phyloP scores from a whole-genome alignment of 2,113 vertebrate genomes.

The Podarcis muralis region DNA sequence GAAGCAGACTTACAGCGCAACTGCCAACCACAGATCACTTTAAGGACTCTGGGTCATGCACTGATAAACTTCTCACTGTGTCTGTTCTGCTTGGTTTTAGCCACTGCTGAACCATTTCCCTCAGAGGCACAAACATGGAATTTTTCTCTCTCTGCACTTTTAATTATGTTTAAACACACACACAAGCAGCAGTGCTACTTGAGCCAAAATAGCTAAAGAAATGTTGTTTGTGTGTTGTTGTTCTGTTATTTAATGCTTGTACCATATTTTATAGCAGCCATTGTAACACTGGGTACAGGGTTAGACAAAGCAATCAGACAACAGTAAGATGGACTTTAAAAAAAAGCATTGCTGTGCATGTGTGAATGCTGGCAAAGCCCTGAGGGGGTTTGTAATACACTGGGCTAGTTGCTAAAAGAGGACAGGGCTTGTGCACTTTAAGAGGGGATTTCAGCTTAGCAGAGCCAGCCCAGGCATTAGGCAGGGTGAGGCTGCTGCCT shows the following conservation, averaged over 20 bases:
- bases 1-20: slow-evolving; percentile 52
- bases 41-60: slow-evolving; percentile 55
- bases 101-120: slow-evolving; percentile 42
- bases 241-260: slow-evolving; percentile 8
- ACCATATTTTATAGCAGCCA: background rate
- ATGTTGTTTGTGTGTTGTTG: background rate
- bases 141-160: background rate
- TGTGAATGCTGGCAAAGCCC: background rate
- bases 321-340: background rate
- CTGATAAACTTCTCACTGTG: slow-evolving; percentile 58
- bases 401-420: too few relatives aligned
- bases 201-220: background rate
- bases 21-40: slow-evolving; percentile 64
- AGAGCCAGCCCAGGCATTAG: too few relatives aligned
- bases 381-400: background rate
- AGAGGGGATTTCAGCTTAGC: too few relatives aligned
- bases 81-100: slow-evolving; percentile 50
- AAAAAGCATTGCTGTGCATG: background rate
- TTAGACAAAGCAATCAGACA: background rate
- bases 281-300: background rate
- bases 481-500: too few relatives aligned
- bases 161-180: slow-evolving; percentile 13
- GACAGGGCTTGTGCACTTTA: too few relatives aligned
- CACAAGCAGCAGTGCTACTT: background rate
- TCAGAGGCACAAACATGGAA: background rate